Evolutionary conservation across 2,797 vertebrate genomes (phyloP).

Genomic region (Pangasius macronema): DNA sequence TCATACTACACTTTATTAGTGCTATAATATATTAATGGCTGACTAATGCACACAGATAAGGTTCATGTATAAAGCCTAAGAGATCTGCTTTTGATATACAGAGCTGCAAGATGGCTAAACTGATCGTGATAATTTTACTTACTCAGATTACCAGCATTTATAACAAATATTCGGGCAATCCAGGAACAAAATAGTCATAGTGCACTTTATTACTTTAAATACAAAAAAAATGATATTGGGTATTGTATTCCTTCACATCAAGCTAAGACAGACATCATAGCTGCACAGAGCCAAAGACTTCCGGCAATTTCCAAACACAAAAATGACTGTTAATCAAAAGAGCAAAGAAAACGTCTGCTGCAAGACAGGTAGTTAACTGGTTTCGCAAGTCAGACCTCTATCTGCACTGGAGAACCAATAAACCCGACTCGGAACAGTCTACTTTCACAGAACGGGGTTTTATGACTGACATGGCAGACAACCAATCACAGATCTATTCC

Average conservation of each 20-base stretch:
- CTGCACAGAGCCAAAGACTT: neutral
- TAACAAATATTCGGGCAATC: neutral
- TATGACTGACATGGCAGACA: neutral
- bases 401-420: too few relatives aligned
- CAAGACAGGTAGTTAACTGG: neutral
- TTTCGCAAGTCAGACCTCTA: neutral
- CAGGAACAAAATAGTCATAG: neutral
- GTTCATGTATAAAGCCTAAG: neutral
- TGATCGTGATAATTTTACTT: neutral
- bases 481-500: neutral
- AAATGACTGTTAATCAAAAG: neutral
- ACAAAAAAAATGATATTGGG: neutral
- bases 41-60: neutral
- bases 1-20: slow-evolving; percentile 4
- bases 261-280: neutral
- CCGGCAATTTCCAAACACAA: neutral
- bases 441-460: neutral
- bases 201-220: neutral
- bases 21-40: neutral
- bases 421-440: neutral
- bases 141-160: neutral
- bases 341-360: neutral
- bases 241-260: neutral
- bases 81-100: neutral
- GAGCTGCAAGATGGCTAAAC: neutral